These are phyloP conservation scores for Cryptophagus acutangulus DNA, from an alignment of 2,888 invertebrate species.

Conservation along the genomic window DNA sequence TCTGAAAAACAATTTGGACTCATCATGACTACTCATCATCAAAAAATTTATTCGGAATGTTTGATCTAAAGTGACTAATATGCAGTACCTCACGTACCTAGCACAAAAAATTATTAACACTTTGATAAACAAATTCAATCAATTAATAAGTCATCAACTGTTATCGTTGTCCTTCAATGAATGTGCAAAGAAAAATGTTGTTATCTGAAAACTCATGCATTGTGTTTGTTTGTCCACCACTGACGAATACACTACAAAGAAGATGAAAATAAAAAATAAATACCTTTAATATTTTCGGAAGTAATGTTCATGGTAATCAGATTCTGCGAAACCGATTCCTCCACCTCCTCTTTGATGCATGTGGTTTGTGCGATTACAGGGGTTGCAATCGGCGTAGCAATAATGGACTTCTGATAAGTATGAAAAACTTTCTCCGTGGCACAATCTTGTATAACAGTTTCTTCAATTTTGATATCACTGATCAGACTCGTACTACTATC, in stretches of 20 bases:
- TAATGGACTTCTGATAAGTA: constrained; percentile 32
- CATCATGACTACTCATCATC: no score
- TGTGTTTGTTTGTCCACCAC: no score
- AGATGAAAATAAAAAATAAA: no score
- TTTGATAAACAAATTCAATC: no score
- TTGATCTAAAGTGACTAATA: no score
- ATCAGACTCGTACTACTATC: constrained; percentile 39
- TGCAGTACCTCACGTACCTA: no score
- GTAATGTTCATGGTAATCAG: constrained; percentile 36
- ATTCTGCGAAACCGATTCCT: constrained; percentile 27
- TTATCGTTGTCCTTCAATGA: constrained; percentile 16
- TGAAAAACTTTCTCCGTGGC: constrained; percentile 31
- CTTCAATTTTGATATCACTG: constrained; percentile 38
- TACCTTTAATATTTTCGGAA: constrained; percentile 38
- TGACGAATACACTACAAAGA: no score
- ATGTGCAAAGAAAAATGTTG: constrained; percentile 19
- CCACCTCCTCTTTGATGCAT: constrained; percentile 28
- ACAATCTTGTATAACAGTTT: constrained; percentile 33
- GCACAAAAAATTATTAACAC: no score
- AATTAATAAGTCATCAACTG: no score
- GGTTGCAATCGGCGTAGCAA: constrained; percentile 41
- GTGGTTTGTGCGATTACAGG: constrained; percentile 43
- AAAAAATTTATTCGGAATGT: no score
- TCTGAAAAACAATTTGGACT: no score
- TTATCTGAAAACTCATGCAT: background rate